Conservation (phyloP, 2,113 vertebrate genomes). For the Poeciliopsis occidentalis region DNA sequence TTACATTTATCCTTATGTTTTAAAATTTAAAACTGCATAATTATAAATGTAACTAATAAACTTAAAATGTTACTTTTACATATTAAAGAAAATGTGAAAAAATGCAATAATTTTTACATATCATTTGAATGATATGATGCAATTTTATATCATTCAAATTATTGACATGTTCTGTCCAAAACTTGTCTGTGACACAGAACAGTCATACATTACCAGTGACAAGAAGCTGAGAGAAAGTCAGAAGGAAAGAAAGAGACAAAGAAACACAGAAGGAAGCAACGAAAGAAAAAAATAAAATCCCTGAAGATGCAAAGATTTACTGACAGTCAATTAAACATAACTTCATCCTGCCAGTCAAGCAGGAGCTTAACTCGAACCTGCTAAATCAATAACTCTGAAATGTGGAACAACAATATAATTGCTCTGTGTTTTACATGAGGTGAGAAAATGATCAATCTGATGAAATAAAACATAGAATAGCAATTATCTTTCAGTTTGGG, state of each 20-base stretch:
- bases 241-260: too few relatives aligned
- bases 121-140: too few relatives aligned
- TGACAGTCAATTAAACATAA: conserved; percentile 49
- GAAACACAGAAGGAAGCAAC: background rate
- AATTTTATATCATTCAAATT: background rate
- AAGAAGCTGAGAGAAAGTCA: conserved; percentile 14
- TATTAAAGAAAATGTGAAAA: too few relatives aligned
- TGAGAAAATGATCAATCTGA: conserved; percentile 1
- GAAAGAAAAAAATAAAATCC: background rate
- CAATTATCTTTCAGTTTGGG: conserved; percentile 4
- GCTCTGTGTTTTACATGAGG: conserved; percentile 9
- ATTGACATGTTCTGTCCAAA: background rate
- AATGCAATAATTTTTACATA: too few relatives aligned
- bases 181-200: background rate
- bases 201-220: conserved; percentile 3
- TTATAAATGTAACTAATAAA: too few relatives aligned
- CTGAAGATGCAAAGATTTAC: conserved; percentile 29
- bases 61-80: too few relatives aligned
- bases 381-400: conserved; percentile 46
- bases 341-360: conserved; percentile 35
- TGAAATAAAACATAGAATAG: conserved; percentile 29
- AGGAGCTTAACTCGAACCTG: conserved; percentile 11
- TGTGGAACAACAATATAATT: conserved; percentile 22
- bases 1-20: too few relatives aligned
- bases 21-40: too few relatives aligned